Base-by-base conservation (phyloP, 2,888 invertebrate species). In the Tyria jacobaeae region DNA sequence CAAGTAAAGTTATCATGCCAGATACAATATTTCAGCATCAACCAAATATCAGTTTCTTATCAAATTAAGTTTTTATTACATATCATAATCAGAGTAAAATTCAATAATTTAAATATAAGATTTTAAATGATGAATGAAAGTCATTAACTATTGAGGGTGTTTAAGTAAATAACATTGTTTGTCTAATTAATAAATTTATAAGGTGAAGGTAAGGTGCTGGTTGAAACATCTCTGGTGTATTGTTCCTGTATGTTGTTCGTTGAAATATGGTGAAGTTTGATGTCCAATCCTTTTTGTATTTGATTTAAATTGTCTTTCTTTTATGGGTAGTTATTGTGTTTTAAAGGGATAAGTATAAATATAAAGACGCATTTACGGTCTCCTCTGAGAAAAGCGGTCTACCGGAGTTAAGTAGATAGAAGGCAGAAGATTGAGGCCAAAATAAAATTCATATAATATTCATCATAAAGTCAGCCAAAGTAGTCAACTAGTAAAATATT, bases 121-220 rank as follows among this genome's bases (percentile, higher is more conserved):
- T n/a, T n/a, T n/a, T n/a, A n/a, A n/a, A n/a, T n/a, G n/a, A n/a
- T n/a, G 1, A 37, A 15, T 21, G 21, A 21, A 35, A 53, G 35
- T 5, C 54, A 12, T 49, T 35, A 54, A 57, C 35, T 54, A 37
- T 50, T 64, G 35, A 67, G 56, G 12, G 62, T 64, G 50, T 56
- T 10, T 0, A 14, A 24, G 57, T 67, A 34, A 69, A 60, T 75
- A 76, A 71, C 71, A 60, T 52, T 50, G 66, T 75, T 10, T 61
- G 60, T 85, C 75, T 81, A 74, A 80, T 83, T 82, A n/a, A n/a
- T n/a, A n/a, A n/a, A 84, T 85, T 87, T 79, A 88, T 80, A 75
- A 69, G 64, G 83, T 78, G 72, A 49, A 68, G 82, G 81, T 71
- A 47, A 64, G 68, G 68, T 73, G 65, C 67, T 70, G 66, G 72